Conservation (phyloP, 2,113 vertebrate genomes). For the Gallinago jamesoni region DNA sequence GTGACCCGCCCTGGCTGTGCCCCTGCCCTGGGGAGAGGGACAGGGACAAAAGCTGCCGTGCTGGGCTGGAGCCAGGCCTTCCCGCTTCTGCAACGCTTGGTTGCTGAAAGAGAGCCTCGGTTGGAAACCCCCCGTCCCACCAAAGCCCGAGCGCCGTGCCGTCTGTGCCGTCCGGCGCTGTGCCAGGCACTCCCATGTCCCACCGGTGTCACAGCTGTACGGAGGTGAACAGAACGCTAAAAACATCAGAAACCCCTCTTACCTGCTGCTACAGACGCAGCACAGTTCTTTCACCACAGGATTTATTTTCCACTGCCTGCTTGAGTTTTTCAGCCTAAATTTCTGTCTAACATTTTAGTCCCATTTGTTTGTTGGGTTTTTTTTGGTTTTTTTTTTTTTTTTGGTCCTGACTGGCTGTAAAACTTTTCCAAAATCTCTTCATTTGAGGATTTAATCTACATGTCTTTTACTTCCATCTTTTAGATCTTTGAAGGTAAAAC, state of each 20-base stretch:
- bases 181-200: not conserved
- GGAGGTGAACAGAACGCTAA: fast-evolving
- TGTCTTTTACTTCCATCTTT: not conserved
- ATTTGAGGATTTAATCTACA: not conserved
- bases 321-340: not conserved
- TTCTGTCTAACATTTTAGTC: not conserved
- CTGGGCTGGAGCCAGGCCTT: not conserved
- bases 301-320: not conserved
- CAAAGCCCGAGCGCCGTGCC: not conserved
- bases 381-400: not conserved
- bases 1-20: not conserved
- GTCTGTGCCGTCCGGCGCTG: not conserved
- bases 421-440: not conserved
- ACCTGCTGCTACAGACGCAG: not conserved
- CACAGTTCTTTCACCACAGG: not conserved
- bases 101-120: not conserved
- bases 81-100: not conserved
- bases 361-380: not conserved
- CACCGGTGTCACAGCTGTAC: not conserved
- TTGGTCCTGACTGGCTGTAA: not conserved
- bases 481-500: not conserved
- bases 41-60: not conserved
- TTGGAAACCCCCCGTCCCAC: not conserved
- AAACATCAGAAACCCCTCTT: not conserved
- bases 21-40: not conserved